These are phyloP conservation scores for Natrix natrix DNA, from an alignment of 2,797 vertebrate species.

Conservation along the genomic window DNA sequence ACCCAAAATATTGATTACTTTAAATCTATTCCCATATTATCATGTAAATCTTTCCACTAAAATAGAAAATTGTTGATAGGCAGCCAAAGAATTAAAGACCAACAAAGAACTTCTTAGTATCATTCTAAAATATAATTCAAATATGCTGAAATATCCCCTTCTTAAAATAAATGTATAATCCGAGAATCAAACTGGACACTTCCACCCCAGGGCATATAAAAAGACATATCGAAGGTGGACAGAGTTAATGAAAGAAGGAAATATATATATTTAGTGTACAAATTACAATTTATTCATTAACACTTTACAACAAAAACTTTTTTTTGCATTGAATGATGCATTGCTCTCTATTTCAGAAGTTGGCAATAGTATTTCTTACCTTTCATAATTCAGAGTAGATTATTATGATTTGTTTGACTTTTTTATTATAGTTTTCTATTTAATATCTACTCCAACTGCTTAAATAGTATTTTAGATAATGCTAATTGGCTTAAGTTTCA, in stretches of 20 bases:
- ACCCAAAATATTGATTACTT: background rate
- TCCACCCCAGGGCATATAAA: background rate
- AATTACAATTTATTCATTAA: background rate
- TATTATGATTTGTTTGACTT: background rate
- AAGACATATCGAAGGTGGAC: background rate
- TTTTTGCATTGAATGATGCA: background rate
- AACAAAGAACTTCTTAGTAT: background rate
- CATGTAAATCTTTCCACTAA: background rate
- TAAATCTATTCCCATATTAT: background rate
- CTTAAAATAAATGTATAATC: background rate
- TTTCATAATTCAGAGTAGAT: background rate
- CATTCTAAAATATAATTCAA: background rate
- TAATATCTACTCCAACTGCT: background rate
- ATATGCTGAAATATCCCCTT: background rate
- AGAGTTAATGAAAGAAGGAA: background rate
- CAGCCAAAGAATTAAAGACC: background rate
- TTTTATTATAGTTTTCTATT: background rate
- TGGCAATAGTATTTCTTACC: background rate
- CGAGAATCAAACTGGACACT: background rate
- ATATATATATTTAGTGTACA: background rate
- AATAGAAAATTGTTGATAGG: background rate
- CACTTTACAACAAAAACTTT: background rate
- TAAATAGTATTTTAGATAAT: background rate
- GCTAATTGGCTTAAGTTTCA: background rate
- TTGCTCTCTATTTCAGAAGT: background rate